These are phyloP conservation scores for Hybos culiciformis DNA, from an alignment of 2,888 invertebrate genomes.

Conservation along the genomic window DNA sequence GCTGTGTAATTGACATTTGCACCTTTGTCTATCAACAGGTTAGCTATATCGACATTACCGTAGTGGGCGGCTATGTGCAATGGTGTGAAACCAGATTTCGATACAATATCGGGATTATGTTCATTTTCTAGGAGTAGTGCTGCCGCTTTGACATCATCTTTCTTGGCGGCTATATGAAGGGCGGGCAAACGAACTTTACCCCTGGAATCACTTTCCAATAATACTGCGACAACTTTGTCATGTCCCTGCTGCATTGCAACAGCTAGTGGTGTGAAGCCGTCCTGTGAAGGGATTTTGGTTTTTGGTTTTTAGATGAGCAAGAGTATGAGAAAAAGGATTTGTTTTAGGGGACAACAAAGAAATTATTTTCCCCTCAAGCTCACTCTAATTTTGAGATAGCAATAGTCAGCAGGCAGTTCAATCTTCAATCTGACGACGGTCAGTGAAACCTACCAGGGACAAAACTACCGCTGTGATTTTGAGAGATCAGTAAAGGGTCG, in stretches of 20 bases:
- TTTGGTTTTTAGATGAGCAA: too few relatives aligned
- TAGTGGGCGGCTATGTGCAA: constrained; percentile 98
- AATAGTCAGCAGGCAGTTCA: too few relatives aligned
- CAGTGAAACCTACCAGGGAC: too few relatives aligned
- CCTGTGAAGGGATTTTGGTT: constrained; percentile 46
- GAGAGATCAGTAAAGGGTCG: too few relatives aligned
- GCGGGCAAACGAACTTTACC: constrained; percentile 94
- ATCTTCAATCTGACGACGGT: too few relatives aligned
- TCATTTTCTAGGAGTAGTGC: constrained; percentile 85
- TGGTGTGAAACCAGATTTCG: constrained; percentile 96
- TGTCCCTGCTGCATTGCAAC: constrained; percentile 99
- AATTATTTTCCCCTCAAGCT: too few relatives aligned
- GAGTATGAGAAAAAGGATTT: too few relatives aligned
- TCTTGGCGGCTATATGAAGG: constrained; percentile 96
- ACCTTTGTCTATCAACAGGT: constrained; percentile 72
- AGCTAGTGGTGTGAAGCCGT: constrained; percentile 93
- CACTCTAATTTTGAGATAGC: too few relatives aligned
- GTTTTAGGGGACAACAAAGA: too few relatives aligned
- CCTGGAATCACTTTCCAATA: constrained; percentile 90
- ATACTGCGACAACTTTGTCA: constrained; percentile 90
- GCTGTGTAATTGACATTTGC: constrained; percentile 94
- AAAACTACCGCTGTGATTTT: too few relatives aligned
- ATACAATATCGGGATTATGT: constrained; percentile 92
- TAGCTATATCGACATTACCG: constrained; percentile 89
- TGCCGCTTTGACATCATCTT: constrained; percentile 95